Conservation (phyloP, 2,797 vertebrate genomes). For the Sphaeramia orbicularis region DNA sequence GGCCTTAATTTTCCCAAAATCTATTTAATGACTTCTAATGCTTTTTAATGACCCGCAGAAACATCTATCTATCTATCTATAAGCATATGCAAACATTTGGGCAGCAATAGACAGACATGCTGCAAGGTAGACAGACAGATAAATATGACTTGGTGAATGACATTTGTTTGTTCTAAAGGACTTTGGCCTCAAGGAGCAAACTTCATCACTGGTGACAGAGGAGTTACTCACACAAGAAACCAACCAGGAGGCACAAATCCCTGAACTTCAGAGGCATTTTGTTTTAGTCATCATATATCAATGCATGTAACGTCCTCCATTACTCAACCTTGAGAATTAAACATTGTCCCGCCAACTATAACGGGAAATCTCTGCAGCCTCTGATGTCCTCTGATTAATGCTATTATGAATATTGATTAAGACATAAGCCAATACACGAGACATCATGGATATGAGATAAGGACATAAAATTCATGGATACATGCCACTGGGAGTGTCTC, state of each 20-base stretch:
- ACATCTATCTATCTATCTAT: constrained; percentile 36
- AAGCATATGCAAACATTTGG: constrained; percentile 7
- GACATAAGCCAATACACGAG: constrained; percentile 43
- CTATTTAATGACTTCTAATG: too few relatives aligned
- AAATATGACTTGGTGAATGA: constrained; percentile 67
- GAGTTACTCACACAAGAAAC: constrained; percentile 69
- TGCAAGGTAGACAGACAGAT: constrained; percentile 39
- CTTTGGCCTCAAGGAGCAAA: constrained; percentile 60
- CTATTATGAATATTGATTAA: constrained; percentile 67
- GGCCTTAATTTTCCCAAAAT: too few relatives aligned
- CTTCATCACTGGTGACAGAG: constrained; percentile 73
- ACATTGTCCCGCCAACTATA: constrained; percentile 50
- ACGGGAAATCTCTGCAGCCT: constrained; percentile 19
- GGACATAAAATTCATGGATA: constrained; percentile 41
- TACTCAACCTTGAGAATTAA: constrained; percentile 52
- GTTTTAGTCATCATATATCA: constrained; percentile 71
- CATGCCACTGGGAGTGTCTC: constrained; percentile 16
- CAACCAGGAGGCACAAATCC: constrained; percentile 69
- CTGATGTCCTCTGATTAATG: constrained; percentile 34
- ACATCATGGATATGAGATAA: constrained; percentile 10
- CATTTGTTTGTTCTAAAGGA: constrained; percentile 74
- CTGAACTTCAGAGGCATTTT: constrained; percentile 66
- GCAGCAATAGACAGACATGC: constrained; percentile 29
- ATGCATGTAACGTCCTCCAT: constrained; percentile 39
- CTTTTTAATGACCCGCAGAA: too few relatives aligned